Conservation (phyloP, 2,888 invertebrate species). For the Eudiplozoon nipponicum region DNA sequence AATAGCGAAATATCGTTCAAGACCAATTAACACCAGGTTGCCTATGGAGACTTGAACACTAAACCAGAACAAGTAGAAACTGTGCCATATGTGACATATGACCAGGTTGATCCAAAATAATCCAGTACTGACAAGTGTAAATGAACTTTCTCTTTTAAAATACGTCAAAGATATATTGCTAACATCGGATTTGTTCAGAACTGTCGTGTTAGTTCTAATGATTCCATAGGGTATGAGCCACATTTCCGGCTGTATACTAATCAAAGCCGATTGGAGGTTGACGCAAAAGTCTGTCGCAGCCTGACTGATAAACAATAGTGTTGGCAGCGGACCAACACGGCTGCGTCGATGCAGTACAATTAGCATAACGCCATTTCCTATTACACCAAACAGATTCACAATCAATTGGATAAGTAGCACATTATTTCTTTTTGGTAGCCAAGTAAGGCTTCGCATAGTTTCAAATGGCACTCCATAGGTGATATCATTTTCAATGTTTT, state of each 20-base stretch:
- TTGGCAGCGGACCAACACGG: not conserved
- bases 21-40: constrained; percentile 10
- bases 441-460: too few relatives aligned
- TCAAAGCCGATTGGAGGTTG: constrained; percentile 6
- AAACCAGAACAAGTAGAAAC: constrained; percentile 7
- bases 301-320: constrained; percentile 8
- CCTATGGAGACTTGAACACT: constrained; percentile 10
- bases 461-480: too few relatives aligned
- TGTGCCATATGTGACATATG: constrained; percentile 11
- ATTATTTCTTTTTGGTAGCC: too few relatives aligned
- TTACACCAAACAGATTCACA: constrained; percentile 4
- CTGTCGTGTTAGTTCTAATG: too few relatives aligned
- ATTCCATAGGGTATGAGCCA: not conserved
- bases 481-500: too few relatives aligned
- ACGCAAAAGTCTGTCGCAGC: not conserved
- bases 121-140: too few relatives aligned
- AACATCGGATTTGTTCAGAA: too few relatives aligned
- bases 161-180: too few relatives aligned
- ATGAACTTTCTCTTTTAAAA: too few relatives aligned
- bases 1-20: constrained; percentile 10
- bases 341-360: not conserved
- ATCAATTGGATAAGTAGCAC: constrained; percentile 1
- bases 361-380: constrained; percentile 5
- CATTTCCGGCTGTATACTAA: constrained; percentile 5
- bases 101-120: constrained; percentile 5